Conservation (phyloP, 1,140 invertebrate species). For the Neodiprion virginianus region DNA sequence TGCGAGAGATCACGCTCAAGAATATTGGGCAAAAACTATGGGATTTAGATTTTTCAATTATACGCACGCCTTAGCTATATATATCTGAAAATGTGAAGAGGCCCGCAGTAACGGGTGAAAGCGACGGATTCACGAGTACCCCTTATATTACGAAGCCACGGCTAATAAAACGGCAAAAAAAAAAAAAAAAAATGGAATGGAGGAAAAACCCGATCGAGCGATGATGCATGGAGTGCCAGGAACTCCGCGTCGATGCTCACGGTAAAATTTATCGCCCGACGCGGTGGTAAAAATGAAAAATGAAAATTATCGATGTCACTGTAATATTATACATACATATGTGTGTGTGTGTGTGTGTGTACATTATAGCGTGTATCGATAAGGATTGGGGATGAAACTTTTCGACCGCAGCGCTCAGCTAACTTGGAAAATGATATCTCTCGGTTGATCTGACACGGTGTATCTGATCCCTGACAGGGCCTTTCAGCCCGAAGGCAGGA, state of each 20-base stretch:
- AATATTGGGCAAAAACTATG: too few species aligned
- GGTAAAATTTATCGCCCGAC: background rate
- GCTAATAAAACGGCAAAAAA: too few species aligned
- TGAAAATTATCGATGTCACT: background rate
- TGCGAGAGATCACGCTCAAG: too few species aligned
- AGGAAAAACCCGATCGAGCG: background rate
- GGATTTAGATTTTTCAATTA: too few species aligned
- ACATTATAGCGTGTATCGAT: background rate
- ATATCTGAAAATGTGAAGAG: background rate
- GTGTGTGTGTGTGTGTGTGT: too few species aligned
- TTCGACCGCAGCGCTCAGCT: too few species aligned
- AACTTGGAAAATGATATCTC: too few species aligned
- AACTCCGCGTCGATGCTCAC: background rate
- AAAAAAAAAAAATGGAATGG: background rate
- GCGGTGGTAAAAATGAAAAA: background rate
- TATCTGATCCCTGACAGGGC: too few species aligned
- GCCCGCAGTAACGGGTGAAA: background rate
- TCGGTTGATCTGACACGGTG: too few species aligned
- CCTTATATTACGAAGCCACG: too few species aligned
- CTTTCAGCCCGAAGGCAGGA: too few species aligned
- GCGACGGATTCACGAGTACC: background rate
- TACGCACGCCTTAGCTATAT: too few species aligned
- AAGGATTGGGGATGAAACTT: background rate
- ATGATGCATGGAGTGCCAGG: slow-evolving; percentile 4
- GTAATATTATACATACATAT: background rate